Evolutionary conservation across 2,888 invertebrate species (phyloP), one percentile per base, ranked within the genome.

Genomic region (Zygaena filipendulae): DNA sequence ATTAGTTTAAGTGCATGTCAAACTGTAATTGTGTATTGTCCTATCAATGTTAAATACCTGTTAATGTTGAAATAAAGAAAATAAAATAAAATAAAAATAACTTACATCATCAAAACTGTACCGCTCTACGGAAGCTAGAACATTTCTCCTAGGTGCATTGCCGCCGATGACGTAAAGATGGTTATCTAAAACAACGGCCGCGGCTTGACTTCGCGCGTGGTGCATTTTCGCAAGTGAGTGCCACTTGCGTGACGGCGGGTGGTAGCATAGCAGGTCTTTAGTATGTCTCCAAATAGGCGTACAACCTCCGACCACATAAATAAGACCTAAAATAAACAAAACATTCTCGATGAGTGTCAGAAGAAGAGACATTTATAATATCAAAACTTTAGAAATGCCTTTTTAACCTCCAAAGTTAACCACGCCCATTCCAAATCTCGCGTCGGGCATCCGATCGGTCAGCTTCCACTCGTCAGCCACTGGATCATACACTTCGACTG

Each of bases 251-350:
- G 90, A 88, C 13, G 88, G 84, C 0, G 95, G 94, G 63, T 89
- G 87, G 59, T 88, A 92, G 53, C 90, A 87, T 50, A 90, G 82
- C 40, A 92, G 77, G 62, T 92, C 92, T 42, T 87, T 87, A 27
- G 91, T 84, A 68, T 92, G 91, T 25, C 93, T 81, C 58, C 88
- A 86, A 27, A 86, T 85, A 52, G 88, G 87, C 8, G 91, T 92
- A 60, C 93, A 92, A 1, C 96, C 96, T 13, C 96, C 96, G 27
- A 95, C 91, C 46, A 96, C 85, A 66, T 95, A 96, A 52, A 96
- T 92, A 26, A 91, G 67, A 38, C 91, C 91, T 90, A 54, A 3
- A 57, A 53, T 32, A 32, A 39, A 20, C 11, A 9, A 12, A 18
- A 6, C 2, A 21, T n/a, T n/a, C n/a, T n/a, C n/a, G n/a, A n/a